Evolutionary conservation across 1,140 invertebrate species (phyloP).

Genomic region (Temnothorax nylanderi): DNA sequence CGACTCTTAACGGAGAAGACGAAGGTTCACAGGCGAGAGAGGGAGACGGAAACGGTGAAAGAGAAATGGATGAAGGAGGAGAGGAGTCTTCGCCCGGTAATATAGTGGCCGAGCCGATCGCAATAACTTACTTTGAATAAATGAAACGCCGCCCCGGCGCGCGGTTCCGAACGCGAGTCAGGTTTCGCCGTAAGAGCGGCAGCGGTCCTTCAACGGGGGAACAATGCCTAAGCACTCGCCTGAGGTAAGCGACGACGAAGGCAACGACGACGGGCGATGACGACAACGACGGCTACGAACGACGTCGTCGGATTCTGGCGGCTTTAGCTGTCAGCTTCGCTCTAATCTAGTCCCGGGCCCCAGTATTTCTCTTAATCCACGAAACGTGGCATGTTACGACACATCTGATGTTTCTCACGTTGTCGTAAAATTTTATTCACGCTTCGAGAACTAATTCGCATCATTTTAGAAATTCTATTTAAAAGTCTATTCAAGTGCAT

Average conservation of each 20-base stretch:
- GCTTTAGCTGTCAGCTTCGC: constrained; percentile 60
- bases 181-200: constrained; percentile 72
- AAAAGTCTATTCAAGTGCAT: not conserved
- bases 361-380: constrained; percentile 34
- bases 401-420: not conserved
- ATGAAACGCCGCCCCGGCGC: constrained; percentile 74
- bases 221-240: constrained; percentile 75
- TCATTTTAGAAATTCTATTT: not conserved
- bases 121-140: constrained; percentile 80
- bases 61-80: constrained; percentile 71
- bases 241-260: constrained; percentile 70
- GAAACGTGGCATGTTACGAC: not conserved
- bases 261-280: constrained; percentile 27
- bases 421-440: constrained; percentile 7
- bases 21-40: constrained; percentile 24
- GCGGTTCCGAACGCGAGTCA: constrained; percentile 75
- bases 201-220: constrained; percentile 73
- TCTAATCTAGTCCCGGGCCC: constrained; percentile 51
- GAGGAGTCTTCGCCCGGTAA: constrained; percentile 72
- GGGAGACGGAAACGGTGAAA: constrained; percentile 68
- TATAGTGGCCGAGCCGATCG: constrained; percentile 75
- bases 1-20: constrained; percentile 41
- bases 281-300: not conserved
- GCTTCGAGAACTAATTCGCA: not conserved
- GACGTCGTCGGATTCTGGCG: constrained; percentile 41